Base-by-base conservation (phyloP, 2,797 vertebrate genomes). In the Cuniculus paca region DNA sequence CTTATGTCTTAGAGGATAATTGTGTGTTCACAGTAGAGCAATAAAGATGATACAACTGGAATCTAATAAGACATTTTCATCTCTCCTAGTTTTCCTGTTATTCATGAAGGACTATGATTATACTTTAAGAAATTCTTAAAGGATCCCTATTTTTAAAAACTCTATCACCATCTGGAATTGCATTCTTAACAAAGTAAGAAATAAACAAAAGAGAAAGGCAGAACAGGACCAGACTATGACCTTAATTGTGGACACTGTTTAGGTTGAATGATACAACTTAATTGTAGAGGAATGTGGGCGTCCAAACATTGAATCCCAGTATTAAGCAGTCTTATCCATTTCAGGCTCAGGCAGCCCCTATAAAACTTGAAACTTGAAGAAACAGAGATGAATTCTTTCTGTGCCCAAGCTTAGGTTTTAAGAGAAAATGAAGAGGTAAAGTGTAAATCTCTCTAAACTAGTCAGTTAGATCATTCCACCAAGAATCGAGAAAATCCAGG, bases 371-470 rank as follows among this genome's bases (percentile, higher is more conserved):
- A 72, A 22, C 39, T 86, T 74, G 24, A 91, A 74, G 50, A 34
- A 82, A 52, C 2, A 75, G 50, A 83, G 65, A 52, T 74, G 48
- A 56, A 78, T 68, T 34, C 42, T 54, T 79, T 94, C 78, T 48
- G 5, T 85, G 28, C n/a, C 60, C 36, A 77, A 77, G 4, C 7
- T 82, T 74, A 22, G 26, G 52, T 63, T 90, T 61, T 31, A 79
- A 86, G 68, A 90, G 77, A 54, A 75, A 78, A 83, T 24, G 22
- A 90, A 91, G 52, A 91, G 39, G n/a, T 91, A 88, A 80, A 26
- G 2, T 70, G 26, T 72, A 89, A 42, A n/a, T 92, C 9, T 85
- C 45, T 91, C 24, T 42, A 56, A 72, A 88, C 10, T 26, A 50
- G 34, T 88, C 42, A 52, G 45, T 36, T n/a, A 58, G 78, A 31